These are phyloP conservation scores for Neogobius melanostomus DNA, from an alignment of 2,113 vertebrate species.

Conservation along the genomic window DNA sequence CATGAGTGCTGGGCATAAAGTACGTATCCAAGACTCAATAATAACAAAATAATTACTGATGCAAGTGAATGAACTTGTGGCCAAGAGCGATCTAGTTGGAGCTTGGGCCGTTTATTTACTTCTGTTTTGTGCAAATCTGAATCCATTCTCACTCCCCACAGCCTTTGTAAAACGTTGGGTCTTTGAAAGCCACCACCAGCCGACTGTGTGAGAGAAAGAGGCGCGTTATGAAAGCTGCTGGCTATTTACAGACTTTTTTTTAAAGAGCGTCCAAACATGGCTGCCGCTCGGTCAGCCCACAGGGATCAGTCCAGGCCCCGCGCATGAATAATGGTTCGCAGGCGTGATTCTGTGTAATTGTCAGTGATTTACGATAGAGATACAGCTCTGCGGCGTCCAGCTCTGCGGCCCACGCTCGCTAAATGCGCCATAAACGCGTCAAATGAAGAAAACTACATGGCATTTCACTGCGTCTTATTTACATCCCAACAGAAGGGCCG, in stretches of 20 bases:
- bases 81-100: no score
- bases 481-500: not conserved
- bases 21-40: no score
- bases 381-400: not conserved
- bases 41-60: no score
- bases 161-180: no score
- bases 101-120: no score
- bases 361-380: conserved; percentile 39
- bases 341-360: conserved; percentile 24
- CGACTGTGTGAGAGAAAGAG: not conserved
- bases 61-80: no score
- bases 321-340: conserved; percentile 59
- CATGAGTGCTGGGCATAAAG: no score
- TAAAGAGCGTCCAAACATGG: conserved; percentile 23
- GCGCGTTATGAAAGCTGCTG: conserved; percentile 17
- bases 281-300: conserved; percentile 34
- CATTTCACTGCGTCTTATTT: not conserved
- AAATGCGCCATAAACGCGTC: not conserved
- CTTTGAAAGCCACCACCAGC: no score
- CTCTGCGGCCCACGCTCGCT: not conserved
- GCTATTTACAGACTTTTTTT: conserved; percentile 52
- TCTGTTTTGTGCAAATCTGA: no score
- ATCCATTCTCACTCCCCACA: no score
- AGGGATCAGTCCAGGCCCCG: conserved; percentile 29
- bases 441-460: not conserved